These are phyloP conservation scores for Eupristina koningsbergeri DNA, from an alignment of 1,140 invertebrate genomes.

Conservation along the genomic window DNA sequence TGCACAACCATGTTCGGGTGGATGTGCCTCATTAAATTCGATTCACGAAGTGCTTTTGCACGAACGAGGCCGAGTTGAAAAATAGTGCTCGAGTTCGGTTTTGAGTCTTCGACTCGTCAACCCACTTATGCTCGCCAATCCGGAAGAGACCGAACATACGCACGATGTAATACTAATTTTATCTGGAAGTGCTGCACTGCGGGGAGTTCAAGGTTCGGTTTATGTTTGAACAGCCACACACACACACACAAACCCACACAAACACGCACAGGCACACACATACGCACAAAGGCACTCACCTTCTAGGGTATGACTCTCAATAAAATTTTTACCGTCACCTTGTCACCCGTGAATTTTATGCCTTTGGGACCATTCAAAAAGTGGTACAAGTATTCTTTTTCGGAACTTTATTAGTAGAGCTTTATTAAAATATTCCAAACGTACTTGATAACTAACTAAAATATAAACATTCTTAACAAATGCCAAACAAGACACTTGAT, in stretches of 20 bases:
- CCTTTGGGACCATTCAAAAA: not conserved
- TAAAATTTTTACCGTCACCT: not conserved
- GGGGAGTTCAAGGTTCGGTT: conserved; percentile 4
- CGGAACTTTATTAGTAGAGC: no score
- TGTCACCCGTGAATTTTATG: not conserved
- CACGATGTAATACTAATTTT: conserved; percentile 41
- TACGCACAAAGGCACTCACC: no score
- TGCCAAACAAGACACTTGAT: no score
- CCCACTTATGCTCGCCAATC: conserved; percentile 31
- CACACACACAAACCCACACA: no score
- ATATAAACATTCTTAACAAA: no score
- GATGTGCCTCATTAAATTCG: conserved; percentile 33
- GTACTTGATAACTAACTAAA: no score
- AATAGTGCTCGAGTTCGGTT: conserved; percentile 23
- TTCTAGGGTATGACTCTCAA: not conserved
- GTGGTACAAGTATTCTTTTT: no score
- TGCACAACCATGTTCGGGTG: not conserved
- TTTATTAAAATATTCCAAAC: no score
- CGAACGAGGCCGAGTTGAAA: conserved; percentile 5
- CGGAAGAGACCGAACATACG: conserved; percentile 1
- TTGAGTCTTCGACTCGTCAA: conserved; percentile 20
- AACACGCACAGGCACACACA: no score
- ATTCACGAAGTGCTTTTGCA: conserved; percentile 19
- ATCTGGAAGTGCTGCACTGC: not conserved
- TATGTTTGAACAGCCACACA: no score